Conservation (phyloP, 2,113 vertebrate species). For the Forbesichthys papilliferus region DNA sequence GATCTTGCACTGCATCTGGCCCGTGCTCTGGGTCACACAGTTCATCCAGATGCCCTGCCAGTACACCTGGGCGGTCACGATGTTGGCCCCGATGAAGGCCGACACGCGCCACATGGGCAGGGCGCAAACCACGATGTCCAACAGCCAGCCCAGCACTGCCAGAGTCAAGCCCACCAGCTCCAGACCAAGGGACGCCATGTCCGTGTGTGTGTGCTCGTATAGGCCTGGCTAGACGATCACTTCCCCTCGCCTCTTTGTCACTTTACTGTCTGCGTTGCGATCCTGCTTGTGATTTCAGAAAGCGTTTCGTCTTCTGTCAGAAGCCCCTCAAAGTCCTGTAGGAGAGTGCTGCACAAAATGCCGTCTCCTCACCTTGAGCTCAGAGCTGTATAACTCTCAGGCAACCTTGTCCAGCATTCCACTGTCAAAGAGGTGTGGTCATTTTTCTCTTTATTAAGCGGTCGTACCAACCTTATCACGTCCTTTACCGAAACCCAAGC, state of each 20-base stretch:
- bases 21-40: conserved; percentile 90
- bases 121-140: conserved; percentile 81
- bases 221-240: not conserved
- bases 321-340: too few relatives aligned
- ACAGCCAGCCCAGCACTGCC: conserved; percentile 84
- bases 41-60: conserved; percentile 93
- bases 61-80: conserved; percentile 88
- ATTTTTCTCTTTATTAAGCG: conserved; percentile 39
- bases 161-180: conserved; percentile 84
- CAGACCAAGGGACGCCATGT: conserved; percentile 83
- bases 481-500: conserved; percentile 34
- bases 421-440: conserved; percentile 20
- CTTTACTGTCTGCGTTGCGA: not conserved
- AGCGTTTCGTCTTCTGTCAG: too few relatives aligned
- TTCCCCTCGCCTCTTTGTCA: not conserved
- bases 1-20: conserved; percentile 92
- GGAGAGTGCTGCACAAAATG: too few relatives aligned
- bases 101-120: conserved; percentile 93
- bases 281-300: not conserved
- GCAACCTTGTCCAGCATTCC: too few relatives aligned
- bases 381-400: too few relatives aligned
- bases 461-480: conserved; percentile 48
- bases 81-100: conserved; percentile 93
- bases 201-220: not conserved
- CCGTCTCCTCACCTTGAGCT: too few relatives aligned